These are phyloP conservation scores for Chymomyza fuscimana DNA, from an alignment of 2,888 invertebrate species.

Conservation along the genomic window DNA sequence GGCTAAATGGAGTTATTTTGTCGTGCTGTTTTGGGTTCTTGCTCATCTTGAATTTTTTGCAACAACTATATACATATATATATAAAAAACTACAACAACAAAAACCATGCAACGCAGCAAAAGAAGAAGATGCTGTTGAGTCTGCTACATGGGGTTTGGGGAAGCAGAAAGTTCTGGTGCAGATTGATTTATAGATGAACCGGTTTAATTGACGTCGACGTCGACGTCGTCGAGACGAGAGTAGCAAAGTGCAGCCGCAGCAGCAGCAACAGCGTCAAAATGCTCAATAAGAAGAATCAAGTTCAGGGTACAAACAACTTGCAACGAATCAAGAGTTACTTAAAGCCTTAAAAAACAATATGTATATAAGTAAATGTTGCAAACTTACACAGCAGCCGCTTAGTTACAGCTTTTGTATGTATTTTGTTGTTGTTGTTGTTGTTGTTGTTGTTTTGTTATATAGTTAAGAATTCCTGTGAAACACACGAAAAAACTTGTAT, in stretches of 20 bases:
- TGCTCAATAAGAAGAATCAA: slow-evolving; percentile 70
- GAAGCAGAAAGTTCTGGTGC: not conserved
- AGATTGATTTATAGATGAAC: slow-evolving; percentile 43
- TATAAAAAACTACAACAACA: slow-evolving; percentile 38
- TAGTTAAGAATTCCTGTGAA: slow-evolving; percentile 44
- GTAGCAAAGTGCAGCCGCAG: not conserved
- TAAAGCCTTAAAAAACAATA: not conserved
- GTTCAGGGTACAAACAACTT: slow-evolving; percentile 46
- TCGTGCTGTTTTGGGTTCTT: too few species aligned
- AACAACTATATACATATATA: too few species aligned
- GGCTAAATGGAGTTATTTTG: too few species aligned
- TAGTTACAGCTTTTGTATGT: slow-evolving; percentile 17
- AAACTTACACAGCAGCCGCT: slow-evolving; percentile 32
- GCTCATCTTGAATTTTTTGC: too few species aligned
- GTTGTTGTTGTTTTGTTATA: slow-evolving; percentile 3
- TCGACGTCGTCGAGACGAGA: not conserved
- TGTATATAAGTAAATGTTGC: not conserved
- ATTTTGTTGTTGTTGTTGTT: too few species aligned
- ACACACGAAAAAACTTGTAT: slow-evolving; percentile 36
- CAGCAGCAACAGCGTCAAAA: slow-evolving; percentile 21
- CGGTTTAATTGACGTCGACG: slow-evolving; percentile 65
- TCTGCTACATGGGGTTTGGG: not conserved
- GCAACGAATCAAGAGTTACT: slow-evolving; percentile 25
- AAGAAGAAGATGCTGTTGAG: not conserved
- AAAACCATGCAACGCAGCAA: not conserved